A percentile compares a stretch with the other conserved stretches of the same genome.
Conservation (phyloP, 2,113 vertebrate genomes). For the Paramormyrops kingsleyae region DNA sequence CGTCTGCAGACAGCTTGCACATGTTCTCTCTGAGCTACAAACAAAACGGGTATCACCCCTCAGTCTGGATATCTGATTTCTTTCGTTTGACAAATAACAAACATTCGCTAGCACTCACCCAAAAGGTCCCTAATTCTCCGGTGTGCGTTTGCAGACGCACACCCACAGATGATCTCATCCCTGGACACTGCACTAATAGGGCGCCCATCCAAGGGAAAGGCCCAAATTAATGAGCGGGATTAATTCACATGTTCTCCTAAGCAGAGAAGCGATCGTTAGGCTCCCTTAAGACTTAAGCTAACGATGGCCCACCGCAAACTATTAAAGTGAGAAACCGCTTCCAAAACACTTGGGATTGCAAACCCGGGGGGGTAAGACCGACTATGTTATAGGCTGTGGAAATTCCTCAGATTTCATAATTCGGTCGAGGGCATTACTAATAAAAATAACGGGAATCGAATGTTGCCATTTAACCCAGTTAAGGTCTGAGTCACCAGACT, state of each 20-base stretch:
- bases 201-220: neutral
- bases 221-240: conserved; percentile 4
- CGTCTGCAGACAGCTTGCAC: neutral
- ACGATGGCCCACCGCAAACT: conserved; percentile 5
- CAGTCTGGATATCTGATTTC: neutral
- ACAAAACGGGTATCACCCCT: neutral
- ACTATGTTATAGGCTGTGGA: neutral
- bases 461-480: neutral
- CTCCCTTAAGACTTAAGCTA: neutral
- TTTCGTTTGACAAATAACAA: neutral
- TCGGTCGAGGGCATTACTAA: neutral
- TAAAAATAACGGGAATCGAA: neutral
- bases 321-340: neutral
- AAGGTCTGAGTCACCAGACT: neutral
- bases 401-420: neutral
- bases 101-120: neutral
- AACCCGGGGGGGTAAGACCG: neutral
- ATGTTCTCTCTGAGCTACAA: neutral
- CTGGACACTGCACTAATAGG: neutral
- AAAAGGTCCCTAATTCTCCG: neutral
- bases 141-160: neutral
- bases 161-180: neutral
- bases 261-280: neutral
- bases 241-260: neutral
- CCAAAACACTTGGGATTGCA: neutral